phyloP scores from a whole-genome alignment of 1,140 invertebrate species.

The Aphelinus certus region DNA sequence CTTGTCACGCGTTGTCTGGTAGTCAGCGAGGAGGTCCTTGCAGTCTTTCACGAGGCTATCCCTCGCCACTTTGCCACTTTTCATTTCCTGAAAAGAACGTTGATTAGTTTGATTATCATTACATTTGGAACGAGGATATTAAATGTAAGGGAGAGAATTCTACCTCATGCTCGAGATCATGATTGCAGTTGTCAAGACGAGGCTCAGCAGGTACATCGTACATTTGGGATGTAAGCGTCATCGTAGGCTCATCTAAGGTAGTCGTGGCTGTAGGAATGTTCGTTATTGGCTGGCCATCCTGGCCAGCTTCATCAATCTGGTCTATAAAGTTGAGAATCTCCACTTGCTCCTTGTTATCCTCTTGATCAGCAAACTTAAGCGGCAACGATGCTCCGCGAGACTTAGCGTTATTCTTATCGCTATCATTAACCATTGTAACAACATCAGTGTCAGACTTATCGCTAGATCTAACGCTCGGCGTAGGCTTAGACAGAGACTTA shows the following conservation, averaged over 20 bases:
- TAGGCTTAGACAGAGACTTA: slow-evolving; percentile 59
- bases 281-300: slow-evolving; percentile 45
- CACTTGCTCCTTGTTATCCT: slow-evolving; percentile 49
- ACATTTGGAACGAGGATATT: no score
- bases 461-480: slow-evolving; percentile 58
- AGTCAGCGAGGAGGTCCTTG: slow-evolving; percentile 48
- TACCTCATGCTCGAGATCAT: slow-evolving; percentile 36
- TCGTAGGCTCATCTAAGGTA: slow-evolving; percentile 60
- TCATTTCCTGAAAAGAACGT: no score
- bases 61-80: slow-evolving; percentile 4
- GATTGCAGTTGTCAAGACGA: slow-evolving; percentile 42
- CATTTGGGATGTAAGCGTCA: slow-evolving; percentile 65
- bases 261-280: slow-evolving; percentile 62
- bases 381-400: not conserved
- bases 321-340: slow-evolving; percentile 41
- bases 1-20: slow-evolving; percentile 43
- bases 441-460: slow-evolving; percentile 58
- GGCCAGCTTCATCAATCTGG: not conserved
- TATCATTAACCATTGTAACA: slow-evolving; percentile 35
- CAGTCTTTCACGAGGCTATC: slow-evolving; percentile 38
- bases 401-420: slow-evolving; percentile 29
- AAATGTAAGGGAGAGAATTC: no score
- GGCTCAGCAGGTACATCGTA: slow-evolving; percentile 60
- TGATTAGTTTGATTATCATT: no score
- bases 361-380: slow-evolving; percentile 52